A percentile compares a stretch with the other conserved stretches of the same genome.
Conservation (phyloP, 2,797 vertebrate species). For the Sebastes melanostomus region DNA sequence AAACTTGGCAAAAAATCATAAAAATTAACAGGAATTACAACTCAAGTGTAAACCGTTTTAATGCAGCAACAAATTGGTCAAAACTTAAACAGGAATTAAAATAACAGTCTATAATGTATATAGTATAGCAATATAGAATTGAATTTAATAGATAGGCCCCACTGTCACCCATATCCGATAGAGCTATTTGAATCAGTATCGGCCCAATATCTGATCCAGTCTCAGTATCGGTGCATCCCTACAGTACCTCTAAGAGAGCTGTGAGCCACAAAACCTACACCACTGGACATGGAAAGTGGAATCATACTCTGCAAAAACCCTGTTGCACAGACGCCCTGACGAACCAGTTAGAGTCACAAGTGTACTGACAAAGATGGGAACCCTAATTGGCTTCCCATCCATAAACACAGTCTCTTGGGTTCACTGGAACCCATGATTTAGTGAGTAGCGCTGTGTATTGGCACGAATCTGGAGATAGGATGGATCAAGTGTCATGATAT, state of each 20-base stretch:
- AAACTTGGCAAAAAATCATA: no score
- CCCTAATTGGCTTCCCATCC: neutral
- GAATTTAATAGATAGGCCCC: rapidly evolving
- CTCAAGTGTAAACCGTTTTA: no score
- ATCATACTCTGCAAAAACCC: neutral
- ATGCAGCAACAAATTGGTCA: no score
- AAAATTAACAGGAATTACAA: no score
- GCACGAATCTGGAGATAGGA: no score
- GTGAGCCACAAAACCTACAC: neutral
- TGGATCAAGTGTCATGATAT: no score
- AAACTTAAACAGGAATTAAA: no score
- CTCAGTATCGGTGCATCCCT: neutral
- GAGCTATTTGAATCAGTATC: no score
- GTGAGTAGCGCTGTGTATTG: neutral
- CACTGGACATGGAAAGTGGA: neutral
- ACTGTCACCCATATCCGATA: rapidly evolving
- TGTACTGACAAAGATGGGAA: neutral
- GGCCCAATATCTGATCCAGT: no score
- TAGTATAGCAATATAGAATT: no score
- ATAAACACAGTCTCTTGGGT: neutral
- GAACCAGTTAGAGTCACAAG: neutral
- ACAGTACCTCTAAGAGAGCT: neutral
- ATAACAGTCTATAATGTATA: rapidly evolving
- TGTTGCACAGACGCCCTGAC: neutral
- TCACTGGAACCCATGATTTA: neutral